Conservation (phyloP, 2,113 vertebrate genomes). For the Oreochromis spilurus region DNA sequence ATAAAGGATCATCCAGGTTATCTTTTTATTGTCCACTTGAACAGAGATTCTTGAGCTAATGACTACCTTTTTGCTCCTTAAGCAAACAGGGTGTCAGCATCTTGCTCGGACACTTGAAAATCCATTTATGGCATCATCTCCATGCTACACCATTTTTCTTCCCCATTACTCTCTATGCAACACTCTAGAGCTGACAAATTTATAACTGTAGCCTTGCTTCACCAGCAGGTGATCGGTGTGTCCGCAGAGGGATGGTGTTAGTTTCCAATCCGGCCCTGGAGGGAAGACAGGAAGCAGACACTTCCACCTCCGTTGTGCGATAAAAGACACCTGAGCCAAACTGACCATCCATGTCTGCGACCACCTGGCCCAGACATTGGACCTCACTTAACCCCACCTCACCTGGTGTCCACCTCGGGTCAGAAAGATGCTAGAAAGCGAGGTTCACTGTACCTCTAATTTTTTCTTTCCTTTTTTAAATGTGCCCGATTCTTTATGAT, state of each 20-base stretch:
- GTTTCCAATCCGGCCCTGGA: constrained; percentile 47
- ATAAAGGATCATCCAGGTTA: neutral
- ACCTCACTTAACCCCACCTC: constrained; percentile 55
- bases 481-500: neutral
- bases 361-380: constrained; percentile 64
- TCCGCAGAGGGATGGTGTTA: constrained; percentile 11
- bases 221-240: constrained; percentile 25
- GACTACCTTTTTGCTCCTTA: neutral
- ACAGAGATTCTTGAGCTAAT: neutral
- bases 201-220: neutral
- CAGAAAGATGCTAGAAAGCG: neutral
- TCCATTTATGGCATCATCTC: neutral
- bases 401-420: constrained; percentile 32
- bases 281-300: constrained; percentile 57
- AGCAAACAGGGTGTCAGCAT: neutral
- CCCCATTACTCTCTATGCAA: neutral
- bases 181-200: neutral
- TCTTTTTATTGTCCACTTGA: neutral
- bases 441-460: neutral
- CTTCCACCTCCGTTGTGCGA: constrained; percentile 34
- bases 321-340: constrained; percentile 61
- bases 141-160: neutral
- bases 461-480: neutral
- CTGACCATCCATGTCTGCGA: constrained; percentile 69
- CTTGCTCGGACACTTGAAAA: neutral